Conservation (phyloP, 2,888 invertebrate genomes). For the Drosophila affinis region DNA sequence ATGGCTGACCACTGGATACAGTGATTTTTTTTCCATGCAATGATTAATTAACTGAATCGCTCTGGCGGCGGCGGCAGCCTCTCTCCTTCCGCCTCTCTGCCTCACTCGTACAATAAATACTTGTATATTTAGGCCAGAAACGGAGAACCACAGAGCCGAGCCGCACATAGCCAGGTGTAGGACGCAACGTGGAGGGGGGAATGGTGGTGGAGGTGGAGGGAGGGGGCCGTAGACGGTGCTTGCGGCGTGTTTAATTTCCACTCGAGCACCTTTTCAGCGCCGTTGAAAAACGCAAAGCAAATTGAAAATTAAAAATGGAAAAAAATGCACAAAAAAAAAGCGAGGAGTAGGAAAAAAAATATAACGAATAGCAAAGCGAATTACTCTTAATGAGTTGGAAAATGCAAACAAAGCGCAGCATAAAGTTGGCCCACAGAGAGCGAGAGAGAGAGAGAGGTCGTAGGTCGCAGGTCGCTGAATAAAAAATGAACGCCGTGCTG, state of each 20-base stretch:
- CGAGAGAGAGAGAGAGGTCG: conserved; percentile 2
- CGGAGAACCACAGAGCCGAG: conserved; percentile 9
- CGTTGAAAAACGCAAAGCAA: conserved; percentile 36
- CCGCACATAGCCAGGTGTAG: conserved; percentile 2
- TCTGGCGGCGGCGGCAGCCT: background rate
- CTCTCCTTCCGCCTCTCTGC: background rate
- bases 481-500: conserved; percentile 25
- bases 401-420: conserved; percentile 59
- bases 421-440: conserved; percentile 24
- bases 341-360: conserved; percentile 15
- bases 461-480: conserved; percentile 16
- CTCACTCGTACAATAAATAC: conserved; percentile 31
- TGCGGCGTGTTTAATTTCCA: conserved; percentile 51
- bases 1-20: conserved; percentile 51
- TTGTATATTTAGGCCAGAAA: conserved; percentile 36
- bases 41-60: conserved; percentile 52
- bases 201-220: too few relatives aligned
- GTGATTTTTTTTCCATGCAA: conserved; percentile 52
- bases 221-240: conserved; percentile 12
- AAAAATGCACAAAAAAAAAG: background rate
- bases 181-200: background rate
- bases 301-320: conserved; percentile 17
- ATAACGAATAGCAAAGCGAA: conserved; percentile 48
- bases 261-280: conserved; percentile 45
- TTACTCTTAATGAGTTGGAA: conserved; percentile 64